Base-by-base conservation (phyloP, 2,113 vertebrate species). In the Osmerus mordax region DNA sequence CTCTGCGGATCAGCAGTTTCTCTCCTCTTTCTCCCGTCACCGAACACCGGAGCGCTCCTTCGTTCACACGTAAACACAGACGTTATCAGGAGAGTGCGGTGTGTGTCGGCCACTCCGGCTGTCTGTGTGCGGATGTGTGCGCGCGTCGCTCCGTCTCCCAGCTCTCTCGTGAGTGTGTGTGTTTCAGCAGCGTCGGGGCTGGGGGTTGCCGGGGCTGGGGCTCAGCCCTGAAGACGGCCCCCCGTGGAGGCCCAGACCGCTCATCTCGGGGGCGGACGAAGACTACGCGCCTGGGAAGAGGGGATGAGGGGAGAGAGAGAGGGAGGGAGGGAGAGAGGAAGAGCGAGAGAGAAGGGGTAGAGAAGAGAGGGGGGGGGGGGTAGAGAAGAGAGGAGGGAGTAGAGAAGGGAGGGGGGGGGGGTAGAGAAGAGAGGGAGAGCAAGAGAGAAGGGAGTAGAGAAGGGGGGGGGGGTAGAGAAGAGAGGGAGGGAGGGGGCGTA, bases 221-320 rank as follows among this genome's bases (percentile, higher is more conserved):
- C 54, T 52, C 36, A 58, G 66, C 18, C 69, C 61, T 73, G 88
- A 87, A 83, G 47, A 14, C 12, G 23, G 69, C 75, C 84, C 81
- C 81, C 65, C 69, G 64, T 52, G 75, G 80, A 68, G 74, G 60
- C 63, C 67, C 56, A 16, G 69, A 28, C 69, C 59, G 67, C 67
- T 81, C 87, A 87, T 83, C 69, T 64, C 71, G 70, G 36, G 76
- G 55, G 25, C 64, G 21, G 58, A 19, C 14, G 15, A 16, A 23
- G 15, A 36, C 41, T 16, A 29, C 65, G 60, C 58, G 54, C 78
- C 78, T 76, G 62, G 47, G 66, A 55, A 59, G 19, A 28, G 64
- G 55, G 58, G 54, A 69, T 16, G 41, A 47, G 54, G 23, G 18
- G 54, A 69, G 54, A 69, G 55, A 60, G 25, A 69, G 68, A 69